Evolutionary conservation across 1,140 invertebrate genomes (phyloP), one percentile per base, ranked within the genome.

Genomic region (Dreissena polymorpha): DNA sequence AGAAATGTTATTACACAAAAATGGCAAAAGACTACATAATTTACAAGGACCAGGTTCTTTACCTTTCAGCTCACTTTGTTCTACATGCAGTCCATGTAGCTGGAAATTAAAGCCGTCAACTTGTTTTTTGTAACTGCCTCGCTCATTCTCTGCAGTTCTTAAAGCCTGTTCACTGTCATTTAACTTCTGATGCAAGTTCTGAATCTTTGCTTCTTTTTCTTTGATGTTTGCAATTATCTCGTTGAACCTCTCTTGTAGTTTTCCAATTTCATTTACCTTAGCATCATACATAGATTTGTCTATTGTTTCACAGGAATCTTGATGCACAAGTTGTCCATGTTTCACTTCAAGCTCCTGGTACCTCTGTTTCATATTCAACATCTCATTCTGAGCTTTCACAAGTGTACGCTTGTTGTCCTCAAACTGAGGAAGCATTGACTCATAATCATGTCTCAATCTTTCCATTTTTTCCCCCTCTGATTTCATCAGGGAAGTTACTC

Each of bases 401-500:
- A 94, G 78, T 27, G 89, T 91, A 88, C 89, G 93, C 76, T 86
- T 93, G 88, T 91, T 94, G 90, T 91, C 94, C 91, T 92, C 94
- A 89, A 80, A 94, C 79, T 88, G 84, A 39, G 74, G 87, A 29
- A 60, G 86, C 49, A 92, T 79, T 53, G 53, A 80, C 65, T 51
- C 91, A 89, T 94, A 89, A 25, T 93, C 92, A 25, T 92, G 91
- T 73, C 93, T 72, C 6, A 91, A 85, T 23, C 86, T 25, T 10
- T 91, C 88, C 80, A 92, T 90, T 51, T 94, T 93, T 72, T 90
- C 84, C 10, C 65, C 83, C 53, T 90, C 85, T 14, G 74, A 73
- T n/a, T 82, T 73, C 0, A 94, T 83, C 5, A 89, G 81, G 10
- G 85, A 89, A 23, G 94, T 95, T n/a, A 98, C 88, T 55, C 96